Percentiles rank a stretch among this genome's conserved stretches.
phyloP scores from a whole-genome alignment of 1,140 invertebrate species.

The Drosophila pseudoobscura region DNA sequence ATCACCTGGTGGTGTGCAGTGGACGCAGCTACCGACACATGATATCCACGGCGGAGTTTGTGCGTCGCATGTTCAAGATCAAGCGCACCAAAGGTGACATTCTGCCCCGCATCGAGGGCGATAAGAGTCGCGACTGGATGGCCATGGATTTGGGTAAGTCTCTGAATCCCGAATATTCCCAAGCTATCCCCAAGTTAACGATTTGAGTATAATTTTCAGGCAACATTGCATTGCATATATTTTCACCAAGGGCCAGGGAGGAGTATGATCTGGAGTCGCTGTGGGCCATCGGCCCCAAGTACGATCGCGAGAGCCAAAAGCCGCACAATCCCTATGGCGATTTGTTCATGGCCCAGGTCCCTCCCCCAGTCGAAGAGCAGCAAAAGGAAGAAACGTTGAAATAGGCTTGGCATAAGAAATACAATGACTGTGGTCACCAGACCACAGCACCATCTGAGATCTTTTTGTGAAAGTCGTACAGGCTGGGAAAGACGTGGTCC shows the following conservation, averaged over 20 bases:
- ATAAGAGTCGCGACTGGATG: conserved; percentile 91
- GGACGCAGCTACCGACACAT: conserved; percentile 90
- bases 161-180: conserved; percentile 28
- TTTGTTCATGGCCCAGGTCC: conserved; percentile 52
- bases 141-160: conserved; percentile 93
- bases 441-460: conserved; percentile 64
- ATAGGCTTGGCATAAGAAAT: conserved; percentile 17
- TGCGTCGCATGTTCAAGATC: conserved; percentile 91
- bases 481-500: conserved; percentile 70
- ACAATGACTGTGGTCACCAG: conserved; percentile 49
- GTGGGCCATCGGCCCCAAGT: conserved; percentile 93
- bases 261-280: conserved; percentile 94
- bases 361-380: background rate
- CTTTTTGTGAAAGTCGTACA: conserved; percentile 82
- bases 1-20: conserved; percentile 91
- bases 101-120: conserved; percentile 91
- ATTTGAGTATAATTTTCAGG: conserved; percentile 84
- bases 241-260: conserved; percentile 88
- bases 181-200: too few relatives aligned
- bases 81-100: conserved; percentile 87
- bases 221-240: conserved; percentile 96
- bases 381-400: conserved; percentile 11
- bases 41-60: conserved; percentile 89
- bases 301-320: conserved; percentile 88
- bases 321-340: conserved; percentile 84